Conservation (phyloP, 2,113 vertebrate species). For the Tinamus guttatus region DNA sequence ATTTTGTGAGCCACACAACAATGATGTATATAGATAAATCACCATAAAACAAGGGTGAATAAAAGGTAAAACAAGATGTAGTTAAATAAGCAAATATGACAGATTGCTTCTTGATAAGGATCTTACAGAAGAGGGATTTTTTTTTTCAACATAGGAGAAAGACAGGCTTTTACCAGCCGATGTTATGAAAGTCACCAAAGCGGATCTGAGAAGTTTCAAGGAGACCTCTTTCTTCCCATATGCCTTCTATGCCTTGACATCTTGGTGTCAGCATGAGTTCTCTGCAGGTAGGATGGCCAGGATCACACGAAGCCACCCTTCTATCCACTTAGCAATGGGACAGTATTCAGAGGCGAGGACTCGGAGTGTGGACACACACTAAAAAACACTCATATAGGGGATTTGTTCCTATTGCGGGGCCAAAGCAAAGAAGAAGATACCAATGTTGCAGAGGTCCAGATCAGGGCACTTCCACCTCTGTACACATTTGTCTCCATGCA, state of each 20-base stretch:
- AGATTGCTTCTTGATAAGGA: neutral
- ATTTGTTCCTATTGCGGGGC: fast-evolving
- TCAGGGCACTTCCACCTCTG: neutral
- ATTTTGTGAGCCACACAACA: neutral
- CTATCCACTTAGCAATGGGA: neutral
- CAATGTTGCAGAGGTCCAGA: neutral
- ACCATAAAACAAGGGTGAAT: neutral
- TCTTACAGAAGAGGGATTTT: neutral
- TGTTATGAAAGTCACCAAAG: neutral
- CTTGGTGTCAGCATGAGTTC: neutral
- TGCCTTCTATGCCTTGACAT: neutral
- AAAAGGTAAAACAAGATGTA: neutral
- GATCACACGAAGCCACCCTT: neutral
- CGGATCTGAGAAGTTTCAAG: neutral
- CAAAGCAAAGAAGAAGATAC: neutral
- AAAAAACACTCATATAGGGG: neutral
- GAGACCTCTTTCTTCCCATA: neutral
- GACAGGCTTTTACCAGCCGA: neutral
- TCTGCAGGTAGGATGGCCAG: neutral
- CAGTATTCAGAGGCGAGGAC: neutral
- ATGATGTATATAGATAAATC: neutral
- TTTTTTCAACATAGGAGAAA: neutral
- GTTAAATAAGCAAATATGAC: neutral
- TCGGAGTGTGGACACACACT: neutral
- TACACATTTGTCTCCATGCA: neutral